Conservation (phyloP, 2,113 vertebrate species). For the Solea solea region DNA sequence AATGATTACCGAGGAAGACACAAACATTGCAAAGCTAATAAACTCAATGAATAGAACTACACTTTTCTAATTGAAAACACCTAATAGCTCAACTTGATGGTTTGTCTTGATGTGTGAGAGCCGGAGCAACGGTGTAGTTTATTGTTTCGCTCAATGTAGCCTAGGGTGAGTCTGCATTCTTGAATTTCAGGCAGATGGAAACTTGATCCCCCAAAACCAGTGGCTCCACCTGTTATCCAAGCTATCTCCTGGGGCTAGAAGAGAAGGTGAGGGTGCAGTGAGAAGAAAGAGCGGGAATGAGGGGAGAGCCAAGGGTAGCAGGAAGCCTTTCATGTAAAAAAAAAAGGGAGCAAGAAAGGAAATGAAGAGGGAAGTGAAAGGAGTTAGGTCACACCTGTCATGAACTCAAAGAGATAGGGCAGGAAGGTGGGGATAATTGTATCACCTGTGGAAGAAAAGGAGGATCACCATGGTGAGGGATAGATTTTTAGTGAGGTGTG, state of each 20-base stretch:
- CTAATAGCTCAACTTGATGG: constrained; percentile 2
- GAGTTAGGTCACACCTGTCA: constrained; percentile 72
- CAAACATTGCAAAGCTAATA: constrained; percentile 33
- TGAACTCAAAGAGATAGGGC: constrained; percentile 63
- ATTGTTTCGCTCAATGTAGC: constrained; percentile 50
- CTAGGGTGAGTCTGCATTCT: constrained; percentile 55
- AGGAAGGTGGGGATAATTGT: constrained; percentile 68
- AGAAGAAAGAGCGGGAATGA: constrained; percentile 59
- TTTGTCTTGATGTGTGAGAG: not conserved
- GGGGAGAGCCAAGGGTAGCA: constrained; percentile 54
- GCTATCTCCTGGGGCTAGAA: constrained; percentile 63
- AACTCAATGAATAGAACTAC: constrained; percentile 22
- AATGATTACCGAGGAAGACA: constrained; percentile 17
- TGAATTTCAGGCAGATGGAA: constrained; percentile 65
- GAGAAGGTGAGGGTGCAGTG: constrained; percentile 37
- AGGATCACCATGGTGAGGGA: constrained; percentile 45
- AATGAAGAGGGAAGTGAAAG: constrained; percentile 61
- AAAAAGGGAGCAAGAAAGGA: constrained; percentile 29
- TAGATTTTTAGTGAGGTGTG: constrained; percentile 65
- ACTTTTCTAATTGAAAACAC: constrained; percentile 29
- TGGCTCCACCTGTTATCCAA: constrained; percentile 72
- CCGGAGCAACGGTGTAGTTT: constrained; percentile 17
- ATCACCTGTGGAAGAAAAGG: constrained; percentile 56
- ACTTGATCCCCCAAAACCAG: constrained; percentile 62
- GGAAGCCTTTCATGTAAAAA: constrained; percentile 73